Percentiles rank a stretch among this genome's conserved stretches.
phyloP scores from a whole-genome alignment of 2,113 vertebrate genomes.

The Tragelaphus strepsiceros region DNA sequence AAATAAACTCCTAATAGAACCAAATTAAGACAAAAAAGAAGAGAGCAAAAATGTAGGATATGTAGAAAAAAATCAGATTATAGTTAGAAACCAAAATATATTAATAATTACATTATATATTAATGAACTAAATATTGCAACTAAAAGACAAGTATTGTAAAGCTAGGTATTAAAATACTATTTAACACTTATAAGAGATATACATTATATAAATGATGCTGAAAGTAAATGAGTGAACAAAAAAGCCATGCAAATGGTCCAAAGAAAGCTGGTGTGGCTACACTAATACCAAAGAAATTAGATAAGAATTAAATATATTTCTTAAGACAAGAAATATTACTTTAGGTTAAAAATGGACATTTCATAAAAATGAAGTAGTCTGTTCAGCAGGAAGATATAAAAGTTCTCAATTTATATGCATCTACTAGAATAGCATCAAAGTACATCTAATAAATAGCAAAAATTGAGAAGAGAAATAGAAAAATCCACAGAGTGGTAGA shows the following conservation, averaged over 20 bases:
- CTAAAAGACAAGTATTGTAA: not conserved
- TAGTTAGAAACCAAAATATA: not conserved
- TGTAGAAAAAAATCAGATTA: not conserved
- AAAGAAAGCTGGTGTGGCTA: not conserved
- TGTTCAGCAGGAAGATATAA: not conserved
- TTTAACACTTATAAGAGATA: not conserved
- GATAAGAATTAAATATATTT: not conserved
- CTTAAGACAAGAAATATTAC: not conserved
- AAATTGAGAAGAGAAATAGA: not conserved
- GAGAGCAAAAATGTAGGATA: not conserved
- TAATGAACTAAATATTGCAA: not conserved
- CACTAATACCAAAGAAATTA: not conserved
- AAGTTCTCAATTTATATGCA: not conserved
- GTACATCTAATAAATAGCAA: not conserved
- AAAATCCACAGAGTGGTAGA: not conserved
- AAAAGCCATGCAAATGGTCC: not conserved
- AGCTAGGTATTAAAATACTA: not conserved
- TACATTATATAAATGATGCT: not conserved
- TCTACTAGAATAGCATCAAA: not conserved
- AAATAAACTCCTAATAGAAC: not conserved
- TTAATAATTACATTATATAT: not conserved
- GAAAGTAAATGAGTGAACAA: not conserved
- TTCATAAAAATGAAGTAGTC: not conserved
- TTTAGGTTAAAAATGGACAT: not conserved
- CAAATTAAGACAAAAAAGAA: not conserved